Evolutionary conservation across 2,113 vertebrate species (phyloP), one percentile per base, ranked within the genome.

Genomic region (Oreochromis aureus): DNA sequence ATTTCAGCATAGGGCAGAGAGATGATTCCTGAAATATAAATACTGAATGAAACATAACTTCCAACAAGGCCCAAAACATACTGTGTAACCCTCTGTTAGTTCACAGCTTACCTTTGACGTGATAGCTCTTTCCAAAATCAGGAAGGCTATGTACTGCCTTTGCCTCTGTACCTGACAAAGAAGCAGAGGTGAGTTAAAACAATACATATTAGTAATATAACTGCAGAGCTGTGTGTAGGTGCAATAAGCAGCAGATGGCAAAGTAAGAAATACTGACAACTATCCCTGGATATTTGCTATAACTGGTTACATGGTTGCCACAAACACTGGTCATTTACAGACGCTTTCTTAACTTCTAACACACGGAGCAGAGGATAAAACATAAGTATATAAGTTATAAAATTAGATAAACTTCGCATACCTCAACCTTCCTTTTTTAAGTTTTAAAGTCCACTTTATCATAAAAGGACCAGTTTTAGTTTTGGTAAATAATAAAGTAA

Each of bases 1-100:
- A 98, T 97, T 89, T 98, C 97, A 2, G 97, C 96, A 0, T 97
- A 98, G 34, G 97, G 97, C 27, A 98, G 93, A 6, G 90, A 96
- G n/a, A 98, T 96, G 84, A 97, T 83, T 19, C 96, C 97, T 97
- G 92, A 18, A 89, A 86, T 11, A 10, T 36, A 82, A 16, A 84
- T 2, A 19, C 27, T 16, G 2, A 13, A 53, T 78, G 9, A 83
- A 22, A 81, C 6, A 13, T n/a, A 6, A 86, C 9, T 19, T 1
- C 12, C 18, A 44, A 10, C 51, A 4, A n/a, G 9, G 15, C 5
- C n/a, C 5, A 1, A 69, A 30, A 44, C 2, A 61, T 3, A 7
- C 18, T 10, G 7, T 15, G 4, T n/a, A 19, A 83, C 1, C 8
- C 1, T n/a, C 3, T 15, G 19, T 13, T 19, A 11, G 34, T 19